phyloP scores from a whole-genome alignment of 1,140 invertebrate species.

The Diorhabda sublineata region DNA sequence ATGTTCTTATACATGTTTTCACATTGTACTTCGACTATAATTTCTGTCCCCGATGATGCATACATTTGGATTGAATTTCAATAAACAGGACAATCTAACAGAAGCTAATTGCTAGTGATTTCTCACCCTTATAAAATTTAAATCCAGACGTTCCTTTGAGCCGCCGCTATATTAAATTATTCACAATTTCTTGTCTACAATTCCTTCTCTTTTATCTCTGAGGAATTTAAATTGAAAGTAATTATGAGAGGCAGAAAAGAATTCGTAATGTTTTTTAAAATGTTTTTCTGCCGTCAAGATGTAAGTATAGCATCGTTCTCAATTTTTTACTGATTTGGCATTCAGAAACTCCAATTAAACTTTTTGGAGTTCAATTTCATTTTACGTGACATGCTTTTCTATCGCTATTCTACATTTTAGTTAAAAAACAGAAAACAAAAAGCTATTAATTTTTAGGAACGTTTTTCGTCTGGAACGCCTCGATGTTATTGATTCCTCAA shows the following conservation, averaged over 20 bases:
- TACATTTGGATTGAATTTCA: no score
- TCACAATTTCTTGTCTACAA: slow-evolving; percentile 1
- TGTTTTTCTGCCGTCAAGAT: background rate
- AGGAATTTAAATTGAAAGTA: background rate
- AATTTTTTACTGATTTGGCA: background rate
- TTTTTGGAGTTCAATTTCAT: background rate
- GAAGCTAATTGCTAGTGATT: background rate
- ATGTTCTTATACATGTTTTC: no score
- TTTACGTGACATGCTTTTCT: background rate
- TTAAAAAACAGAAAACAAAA: background rate
- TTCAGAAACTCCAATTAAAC: slow-evolving; percentile 2
- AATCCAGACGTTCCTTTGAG: background rate
- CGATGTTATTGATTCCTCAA: background rate
- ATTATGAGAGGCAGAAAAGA: background rate
- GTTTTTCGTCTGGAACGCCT: background rate
- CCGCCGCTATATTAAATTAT: background rate
- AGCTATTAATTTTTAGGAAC: slow-evolving; percentile 1
- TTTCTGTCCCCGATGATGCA: no score
- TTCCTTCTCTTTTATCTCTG: background rate
- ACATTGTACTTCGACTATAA: no score
- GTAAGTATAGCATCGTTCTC: background rate
- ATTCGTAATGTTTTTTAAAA: background rate
- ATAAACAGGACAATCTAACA: no score
- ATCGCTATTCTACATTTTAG: background rate
- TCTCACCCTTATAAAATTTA: slow-evolving; percentile 1